Percentiles rank a stretch among this genome's conserved stretches.
These are phyloP conservation scores for Camelus dromedarius DNA, from an alignment of 2,113 vertebrate species.

Conservation along the genomic window DNA sequence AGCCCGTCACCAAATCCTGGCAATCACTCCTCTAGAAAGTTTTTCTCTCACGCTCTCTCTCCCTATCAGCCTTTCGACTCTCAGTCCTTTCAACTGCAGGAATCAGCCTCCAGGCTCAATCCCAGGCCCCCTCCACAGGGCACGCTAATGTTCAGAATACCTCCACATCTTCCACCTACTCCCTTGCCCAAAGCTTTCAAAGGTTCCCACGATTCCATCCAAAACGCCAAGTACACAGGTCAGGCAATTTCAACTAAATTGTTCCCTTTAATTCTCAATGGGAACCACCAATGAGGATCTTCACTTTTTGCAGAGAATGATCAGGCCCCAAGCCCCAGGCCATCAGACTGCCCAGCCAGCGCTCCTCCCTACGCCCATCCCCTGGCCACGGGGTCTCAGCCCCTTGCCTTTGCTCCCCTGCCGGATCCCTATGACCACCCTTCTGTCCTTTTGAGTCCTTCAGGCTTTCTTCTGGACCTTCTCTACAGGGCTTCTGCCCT, in stretches of 20 bases:
- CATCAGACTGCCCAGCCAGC: accelerated
- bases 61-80: no score
- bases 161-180: not conserved
- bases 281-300: not conserved
- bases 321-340: not conserved
- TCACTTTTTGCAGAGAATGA: not conserved
- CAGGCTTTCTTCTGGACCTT: not conserved
- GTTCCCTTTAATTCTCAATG: not conserved
- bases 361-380: no score
- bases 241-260: not conserved
- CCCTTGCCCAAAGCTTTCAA: not conserved
- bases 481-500: not conserved
- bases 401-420: not conserved
- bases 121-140: not conserved
- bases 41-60: not conserved
- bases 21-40: not conserved
- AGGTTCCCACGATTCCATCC: not conserved
- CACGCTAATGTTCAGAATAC: accelerated
- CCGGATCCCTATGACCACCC: not conserved
- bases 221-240: not conserved
- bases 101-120: not conserved
- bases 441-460: not conserved
- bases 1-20: accelerated
- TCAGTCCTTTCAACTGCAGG: not conserved
- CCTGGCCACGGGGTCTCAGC: not conserved